Evolutionary conservation across 2,113 vertebrate genomes (phyloP).

Genomic region (Ariopsis seemanni): DNA sequence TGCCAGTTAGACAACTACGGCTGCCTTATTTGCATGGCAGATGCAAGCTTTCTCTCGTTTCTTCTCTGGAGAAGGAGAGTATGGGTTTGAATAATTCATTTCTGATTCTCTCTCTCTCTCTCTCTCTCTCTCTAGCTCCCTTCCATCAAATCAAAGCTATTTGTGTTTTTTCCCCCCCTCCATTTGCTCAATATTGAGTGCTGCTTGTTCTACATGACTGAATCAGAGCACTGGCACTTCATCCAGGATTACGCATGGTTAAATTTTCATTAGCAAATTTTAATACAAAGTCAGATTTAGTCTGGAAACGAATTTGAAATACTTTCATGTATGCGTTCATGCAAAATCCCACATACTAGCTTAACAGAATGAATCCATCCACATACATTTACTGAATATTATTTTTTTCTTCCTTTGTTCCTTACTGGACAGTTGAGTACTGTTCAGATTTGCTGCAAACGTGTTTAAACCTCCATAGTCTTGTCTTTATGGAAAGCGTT

Average conservation of each 20-base stretch:
- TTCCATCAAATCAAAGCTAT: constrained; percentile 11
- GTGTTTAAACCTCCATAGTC: not conserved
- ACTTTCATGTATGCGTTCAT: not conserved
- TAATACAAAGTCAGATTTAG: not conserved
- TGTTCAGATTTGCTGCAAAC: not conserved
- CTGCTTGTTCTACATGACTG: constrained; percentile 13
- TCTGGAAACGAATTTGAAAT: not conserved
- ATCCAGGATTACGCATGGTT: not conserved
- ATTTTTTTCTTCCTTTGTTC: not conserved
- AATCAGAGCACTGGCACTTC: not conserved
- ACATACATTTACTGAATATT: no score
- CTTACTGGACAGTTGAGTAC: not conserved
- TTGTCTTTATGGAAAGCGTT: not conserved
- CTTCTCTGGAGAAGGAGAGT: constrained; percentile 48
- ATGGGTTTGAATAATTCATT: constrained; percentile 72
- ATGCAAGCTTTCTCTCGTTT: constrained; percentile 51
- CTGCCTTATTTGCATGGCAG: constrained; percentile 66
- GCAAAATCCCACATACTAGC: not conserved
- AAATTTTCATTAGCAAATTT: not conserved
- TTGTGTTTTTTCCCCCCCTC: not conserved
- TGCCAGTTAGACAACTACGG: constrained; percentile 62
- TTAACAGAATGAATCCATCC: not conserved
- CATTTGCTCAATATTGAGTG: not conserved
- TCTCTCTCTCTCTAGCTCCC: not conserved
- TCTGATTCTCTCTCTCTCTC: constrained; percentile 12